These are phyloP conservation scores for Polypterus senegalus DNA, from an alignment of 2,113 vertebrate species.

Conservation along the genomic window DNA sequence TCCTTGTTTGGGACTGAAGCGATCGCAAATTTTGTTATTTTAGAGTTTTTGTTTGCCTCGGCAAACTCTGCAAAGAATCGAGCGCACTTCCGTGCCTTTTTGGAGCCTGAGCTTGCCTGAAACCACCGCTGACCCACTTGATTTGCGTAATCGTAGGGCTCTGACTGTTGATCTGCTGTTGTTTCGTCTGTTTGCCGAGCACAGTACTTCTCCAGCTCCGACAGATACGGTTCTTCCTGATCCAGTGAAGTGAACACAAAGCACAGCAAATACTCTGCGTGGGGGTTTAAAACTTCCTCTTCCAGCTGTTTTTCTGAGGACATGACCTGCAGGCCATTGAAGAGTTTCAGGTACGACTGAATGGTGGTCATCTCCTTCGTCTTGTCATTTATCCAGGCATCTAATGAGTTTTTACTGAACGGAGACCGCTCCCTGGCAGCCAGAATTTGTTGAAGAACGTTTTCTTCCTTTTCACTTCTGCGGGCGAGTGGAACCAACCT, in stretches of 20 bases:
- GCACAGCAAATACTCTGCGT: neutral
- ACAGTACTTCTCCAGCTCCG: neutral
- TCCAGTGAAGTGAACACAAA: slow-evolving; percentile 1
- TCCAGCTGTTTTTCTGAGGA: neutral
- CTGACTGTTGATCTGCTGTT: too few species aligned
- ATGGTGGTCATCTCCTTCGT: neutral
- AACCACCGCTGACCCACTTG: neutral
- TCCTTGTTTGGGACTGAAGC: neutral
- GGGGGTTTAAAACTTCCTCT: neutral
- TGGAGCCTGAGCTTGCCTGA: neutral
- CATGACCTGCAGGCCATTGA: neutral
- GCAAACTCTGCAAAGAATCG: neutral
- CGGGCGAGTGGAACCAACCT: slow-evolving; percentile 8
- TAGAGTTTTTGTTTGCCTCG: neutral
- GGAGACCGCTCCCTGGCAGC: slow-evolving; percentile 5
- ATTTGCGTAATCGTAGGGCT: neutral
- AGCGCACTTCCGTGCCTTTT: neutral
- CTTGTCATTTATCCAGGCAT: slow-evolving; percentile 7
- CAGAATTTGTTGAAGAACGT: neutral
- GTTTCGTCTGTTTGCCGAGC: too few species aligned
- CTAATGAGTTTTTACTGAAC: slow-evolving; percentile 6
- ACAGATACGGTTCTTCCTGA: neutral
- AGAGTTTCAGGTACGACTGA: neutral
- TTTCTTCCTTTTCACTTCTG: slow-evolving; percentile 12
- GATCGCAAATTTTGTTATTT: neutral